Percentiles rank a stretch among this genome's conserved stretches.
Evolutionary conservation across 30 jellyfish, hydroid and myxozoan genomes (phyloP).

Genomic region (Chironex yamaguchii): DNA sequence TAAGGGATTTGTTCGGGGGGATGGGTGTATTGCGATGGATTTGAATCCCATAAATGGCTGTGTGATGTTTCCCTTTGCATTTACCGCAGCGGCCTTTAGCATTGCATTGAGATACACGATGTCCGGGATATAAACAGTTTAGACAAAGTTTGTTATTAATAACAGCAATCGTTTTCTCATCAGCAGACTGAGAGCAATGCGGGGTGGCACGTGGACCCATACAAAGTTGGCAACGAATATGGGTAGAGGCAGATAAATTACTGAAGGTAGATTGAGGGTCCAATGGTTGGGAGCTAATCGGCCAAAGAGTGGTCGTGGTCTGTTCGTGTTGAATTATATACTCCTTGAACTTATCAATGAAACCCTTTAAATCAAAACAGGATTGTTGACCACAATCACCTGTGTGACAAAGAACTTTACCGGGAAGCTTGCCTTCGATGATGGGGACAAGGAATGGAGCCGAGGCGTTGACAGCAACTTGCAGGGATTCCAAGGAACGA

Average conservation of each 20-base stretch:
- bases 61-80: constrained; percentile 17
- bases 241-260: constrained; percentile 19
- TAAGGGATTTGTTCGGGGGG: too few species aligned
- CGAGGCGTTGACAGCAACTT: constrained; percentile 35
- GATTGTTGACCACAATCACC: constrained; percentile 20
- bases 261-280: background rate
- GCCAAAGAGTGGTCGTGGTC: background rate
- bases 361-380: background rate
- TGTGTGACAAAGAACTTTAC: constrained; percentile 23
- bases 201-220: constrained; percentile 27
- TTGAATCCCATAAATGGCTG: background rate
- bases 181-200: constrained; percentile 44
- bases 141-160: constrained; percentile 10
- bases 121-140: constrained; percentile 51
- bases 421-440: constrained; percentile 53
- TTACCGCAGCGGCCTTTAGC: background rate
- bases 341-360: constrained; percentile 20
- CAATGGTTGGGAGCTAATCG: constrained; percentile 8
- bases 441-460: constrained; percentile 39
- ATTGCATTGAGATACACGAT: constrained; percentile 38
- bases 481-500: constrained; percentile 29
- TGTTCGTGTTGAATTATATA: constrained; percentile 17
- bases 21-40: background rate
- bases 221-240: constrained; percentile 44
- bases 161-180: constrained; percentile 12